These are phyloP conservation scores for Ischnura elegans DNA, from an alignment of 2,888 invertebrate species.

Conservation along the genomic window DNA sequence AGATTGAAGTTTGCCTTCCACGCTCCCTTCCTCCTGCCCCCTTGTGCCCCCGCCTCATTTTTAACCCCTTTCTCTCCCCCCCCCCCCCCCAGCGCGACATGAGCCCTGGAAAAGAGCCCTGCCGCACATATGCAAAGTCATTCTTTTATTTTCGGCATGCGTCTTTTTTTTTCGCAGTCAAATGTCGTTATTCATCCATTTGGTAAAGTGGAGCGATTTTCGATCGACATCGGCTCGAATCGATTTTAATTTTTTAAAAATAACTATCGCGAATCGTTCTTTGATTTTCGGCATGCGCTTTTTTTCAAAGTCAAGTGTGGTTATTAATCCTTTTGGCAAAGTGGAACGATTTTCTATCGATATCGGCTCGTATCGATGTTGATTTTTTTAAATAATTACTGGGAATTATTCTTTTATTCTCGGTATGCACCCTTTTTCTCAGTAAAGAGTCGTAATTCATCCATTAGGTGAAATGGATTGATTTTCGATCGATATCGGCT, in stretches of 20 bases:
- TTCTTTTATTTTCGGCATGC: background rate
- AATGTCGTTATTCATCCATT: background rate
- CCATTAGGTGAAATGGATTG: too few relatives aligned
- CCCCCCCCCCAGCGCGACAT: background rate
- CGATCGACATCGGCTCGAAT: background rate
- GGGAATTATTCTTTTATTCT: too few relatives aligned
- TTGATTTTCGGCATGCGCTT: too few relatives aligned
- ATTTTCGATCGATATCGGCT: too few relatives aligned
- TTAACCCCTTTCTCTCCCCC: background rate
- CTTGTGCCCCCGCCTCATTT: background rate
- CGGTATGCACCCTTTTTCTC: too few relatives aligned
- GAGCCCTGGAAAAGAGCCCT: background rate
- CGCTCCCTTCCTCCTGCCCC: background rate
- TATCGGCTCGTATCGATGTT: too few relatives aligned
- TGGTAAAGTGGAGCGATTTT: background rate
- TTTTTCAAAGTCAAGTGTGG: too few relatives aligned
- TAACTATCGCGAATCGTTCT: too few relatives aligned
- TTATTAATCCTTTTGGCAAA: too few relatives aligned
- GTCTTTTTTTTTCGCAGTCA: background rate
- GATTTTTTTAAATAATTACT: too few relatives aligned
- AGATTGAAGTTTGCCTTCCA: slow-evolving; percentile 41
- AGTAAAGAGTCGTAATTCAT: too few relatives aligned
- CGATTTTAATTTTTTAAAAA: background rate
- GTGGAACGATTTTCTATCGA: too few relatives aligned
- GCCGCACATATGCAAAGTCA: background rate